A percentile compares a stretch with the other conserved stretches of the same genome.
These are phyloP conservation scores for Campaea margaritaria DNA, from an alignment of 2,888 invertebrate genomes.

Conservation along the genomic window DNA sequence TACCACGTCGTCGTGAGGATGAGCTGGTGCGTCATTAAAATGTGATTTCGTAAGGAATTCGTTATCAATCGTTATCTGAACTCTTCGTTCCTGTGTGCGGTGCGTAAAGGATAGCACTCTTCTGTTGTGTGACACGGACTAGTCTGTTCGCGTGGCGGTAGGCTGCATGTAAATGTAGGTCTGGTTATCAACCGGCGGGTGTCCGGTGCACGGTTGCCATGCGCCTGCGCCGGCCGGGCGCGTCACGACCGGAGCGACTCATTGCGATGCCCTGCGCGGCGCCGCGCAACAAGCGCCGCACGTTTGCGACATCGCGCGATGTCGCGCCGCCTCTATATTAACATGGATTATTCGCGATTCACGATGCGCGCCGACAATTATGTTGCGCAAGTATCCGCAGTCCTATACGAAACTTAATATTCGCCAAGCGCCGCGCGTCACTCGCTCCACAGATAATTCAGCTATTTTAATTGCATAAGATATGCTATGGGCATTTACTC, in stretches of 20 bases:
- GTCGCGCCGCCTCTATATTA: slow-evolving; percentile 35
- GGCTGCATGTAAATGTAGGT: slow-evolving; percentile 44
- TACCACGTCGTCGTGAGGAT: slow-evolving; percentile 34
- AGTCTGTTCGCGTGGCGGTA: slow-evolving; percentile 37
- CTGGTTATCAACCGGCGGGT: slow-evolving; percentile 41
- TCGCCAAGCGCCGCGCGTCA: slow-evolving; percentile 50
- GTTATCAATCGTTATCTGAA: slow-evolving; percentile 15
- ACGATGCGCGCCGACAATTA: slow-evolving; percentile 63
- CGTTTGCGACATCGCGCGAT: slow-evolving; percentile 48
- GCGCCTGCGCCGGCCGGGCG: slow-evolving; percentile 32
- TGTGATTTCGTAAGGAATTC: slow-evolving; percentile 30
- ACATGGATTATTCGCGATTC: slow-evolving; percentile 60
- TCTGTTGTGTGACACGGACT: slow-evolving; percentile 20
- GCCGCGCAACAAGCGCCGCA: slow-evolving; percentile 44
- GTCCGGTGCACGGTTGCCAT: slow-evolving; percentile 50
- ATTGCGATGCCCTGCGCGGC: slow-evolving; percentile 44
- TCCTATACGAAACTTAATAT: slow-evolving; percentile 54
- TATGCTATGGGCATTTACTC: slow-evolving; percentile 31
- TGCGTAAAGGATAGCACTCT: slow-evolving; percentile 15
- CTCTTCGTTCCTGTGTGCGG: slow-evolving; percentile 1
- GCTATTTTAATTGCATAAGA: slow-evolving; percentile 68
- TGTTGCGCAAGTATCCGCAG: slow-evolving; percentile 66
- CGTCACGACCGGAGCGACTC: slow-evolving; percentile 29
- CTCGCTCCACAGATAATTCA: slow-evolving; percentile 50
- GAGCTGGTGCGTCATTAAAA: slow-evolving; percentile 28